Evolutionary conservation across 2,888 invertebrate species (phyloP).

Genomic region (Plutella xylostella): DNA sequence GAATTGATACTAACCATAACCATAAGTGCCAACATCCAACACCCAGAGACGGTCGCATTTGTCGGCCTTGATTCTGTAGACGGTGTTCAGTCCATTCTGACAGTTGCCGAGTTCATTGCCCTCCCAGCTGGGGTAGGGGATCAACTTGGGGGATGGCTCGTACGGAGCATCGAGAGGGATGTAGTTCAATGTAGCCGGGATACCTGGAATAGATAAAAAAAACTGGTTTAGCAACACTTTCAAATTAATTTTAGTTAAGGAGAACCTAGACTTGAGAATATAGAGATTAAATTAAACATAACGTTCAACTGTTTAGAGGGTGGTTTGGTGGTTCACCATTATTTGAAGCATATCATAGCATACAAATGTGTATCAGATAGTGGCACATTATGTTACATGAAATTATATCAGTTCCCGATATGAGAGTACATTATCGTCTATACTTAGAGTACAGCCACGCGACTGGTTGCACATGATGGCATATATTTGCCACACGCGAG

Average conservation of each 20-base stretch:
- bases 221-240: background rate
- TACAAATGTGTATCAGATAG: too few relatives aligned
- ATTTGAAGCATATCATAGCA: too few relatives aligned
- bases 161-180: conserved; percentile 75
- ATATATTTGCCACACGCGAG: too few relatives aligned
- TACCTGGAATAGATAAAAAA: conserved; percentile 60
- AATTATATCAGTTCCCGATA: too few relatives aligned
- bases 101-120: conserved; percentile 83
- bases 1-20: conserved; percentile 69
- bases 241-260: background rate
- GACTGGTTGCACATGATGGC: too few relatives aligned
- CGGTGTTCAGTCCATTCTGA: conserved; percentile 79
- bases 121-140: conserved; percentile 82
- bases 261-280: background rate
- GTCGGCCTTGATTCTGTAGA: conserved; percentile 83
- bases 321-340: too few relatives aligned
- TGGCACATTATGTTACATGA: too few relatives aligned
- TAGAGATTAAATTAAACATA: too few relatives aligned
- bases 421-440: too few relatives aligned
- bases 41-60: conserved; percentile 86
- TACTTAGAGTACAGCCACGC: too few relatives aligned
- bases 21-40: conserved; percentile 84
- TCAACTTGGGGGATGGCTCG: conserved; percentile 79
- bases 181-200: conserved; percentile 85
- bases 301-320: too few relatives aligned